These are phyloP conservation scores for Trypoxylus dichotomus DNA, from an alignment of 1,140 invertebrate species.

Conservation along the genomic window DNA sequence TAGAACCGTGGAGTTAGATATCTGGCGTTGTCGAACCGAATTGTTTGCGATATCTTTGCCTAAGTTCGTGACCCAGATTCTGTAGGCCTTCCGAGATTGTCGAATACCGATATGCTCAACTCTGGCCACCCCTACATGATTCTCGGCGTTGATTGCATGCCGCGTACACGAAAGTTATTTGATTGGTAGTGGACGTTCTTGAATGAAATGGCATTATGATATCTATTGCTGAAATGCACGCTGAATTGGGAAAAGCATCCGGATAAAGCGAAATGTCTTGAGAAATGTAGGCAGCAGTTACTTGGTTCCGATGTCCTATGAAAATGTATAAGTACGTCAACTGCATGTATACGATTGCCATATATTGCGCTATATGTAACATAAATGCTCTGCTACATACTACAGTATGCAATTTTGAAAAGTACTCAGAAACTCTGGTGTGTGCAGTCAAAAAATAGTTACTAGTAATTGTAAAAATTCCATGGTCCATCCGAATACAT, in stretches of 20 bases:
- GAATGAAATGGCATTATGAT: background rate
- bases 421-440: no score
- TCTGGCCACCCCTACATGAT: background rate
- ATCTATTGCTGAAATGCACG: background rate
- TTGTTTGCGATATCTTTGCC: constrained; percentile 5
- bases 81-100: background rate
- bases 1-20: background rate
- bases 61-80: constrained; percentile 13
- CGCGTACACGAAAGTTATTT: background rate
- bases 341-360: no score
- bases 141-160: background rate
- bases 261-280: background rate
- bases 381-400: no score
- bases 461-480: no score
- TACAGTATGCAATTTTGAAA: no score
- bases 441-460: no score
- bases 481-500: no score
- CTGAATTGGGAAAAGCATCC: background rate
- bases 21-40: constrained; percentile 6
- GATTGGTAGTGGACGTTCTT: background rate
- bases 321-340: no score
- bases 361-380: no score
- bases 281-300: no score
- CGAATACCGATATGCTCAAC: background rate
- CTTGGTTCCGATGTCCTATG: no score